phyloP scores from a whole-genome alignment of 2,888 invertebrate genomes.

The Euspilapteryx auroguttella region DNA sequence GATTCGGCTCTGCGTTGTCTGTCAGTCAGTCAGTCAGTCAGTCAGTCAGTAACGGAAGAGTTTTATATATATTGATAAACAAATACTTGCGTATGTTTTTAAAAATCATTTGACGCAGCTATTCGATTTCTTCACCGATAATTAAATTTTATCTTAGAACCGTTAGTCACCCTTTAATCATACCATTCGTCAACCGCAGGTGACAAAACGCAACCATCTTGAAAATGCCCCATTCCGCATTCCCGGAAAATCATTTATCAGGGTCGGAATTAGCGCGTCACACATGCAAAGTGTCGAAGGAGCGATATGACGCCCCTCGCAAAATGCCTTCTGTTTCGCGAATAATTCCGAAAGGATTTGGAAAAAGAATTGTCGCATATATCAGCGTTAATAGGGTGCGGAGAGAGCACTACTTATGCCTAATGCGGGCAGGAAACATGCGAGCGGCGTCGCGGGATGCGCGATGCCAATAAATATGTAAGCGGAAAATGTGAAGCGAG shows the following conservation, averaged over 20 bases:
- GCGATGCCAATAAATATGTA: constrained; percentile 48
- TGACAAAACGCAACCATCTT: constrained; percentile 18
- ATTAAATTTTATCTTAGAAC: no score
- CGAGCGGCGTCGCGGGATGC: constrained; percentile 38
- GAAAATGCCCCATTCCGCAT: constrained; percentile 26
- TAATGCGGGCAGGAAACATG: constrained; percentile 60
- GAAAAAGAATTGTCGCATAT: constrained; percentile 57
- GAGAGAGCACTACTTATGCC: constrained; percentile 60
- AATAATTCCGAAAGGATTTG: constrained; percentile 22
- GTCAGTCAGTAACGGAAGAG: no score
- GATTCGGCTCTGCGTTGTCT: no score
- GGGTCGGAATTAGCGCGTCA: constrained; percentile 37
- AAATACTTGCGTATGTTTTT: no score
- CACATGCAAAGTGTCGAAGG: constrained; percentile 29
- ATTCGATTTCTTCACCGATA: no score
- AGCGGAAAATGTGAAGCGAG: constrained; percentile 13
- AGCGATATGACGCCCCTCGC: constrained; percentile 35
- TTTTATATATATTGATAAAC: no score
- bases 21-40: no score
- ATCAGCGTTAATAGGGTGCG: constrained; percentile 58
- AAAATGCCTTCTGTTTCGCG: constrained; percentile 41
- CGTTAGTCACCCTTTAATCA: not conserved
- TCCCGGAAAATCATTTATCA: constrained; percentile 43
- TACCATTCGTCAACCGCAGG: constrained; percentile 6
- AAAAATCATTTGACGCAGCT: no score